Evolutionary conservation across 2,797 vertebrate species (phyloP).

Genomic region (Aeoliscus strigatus): DNA sequence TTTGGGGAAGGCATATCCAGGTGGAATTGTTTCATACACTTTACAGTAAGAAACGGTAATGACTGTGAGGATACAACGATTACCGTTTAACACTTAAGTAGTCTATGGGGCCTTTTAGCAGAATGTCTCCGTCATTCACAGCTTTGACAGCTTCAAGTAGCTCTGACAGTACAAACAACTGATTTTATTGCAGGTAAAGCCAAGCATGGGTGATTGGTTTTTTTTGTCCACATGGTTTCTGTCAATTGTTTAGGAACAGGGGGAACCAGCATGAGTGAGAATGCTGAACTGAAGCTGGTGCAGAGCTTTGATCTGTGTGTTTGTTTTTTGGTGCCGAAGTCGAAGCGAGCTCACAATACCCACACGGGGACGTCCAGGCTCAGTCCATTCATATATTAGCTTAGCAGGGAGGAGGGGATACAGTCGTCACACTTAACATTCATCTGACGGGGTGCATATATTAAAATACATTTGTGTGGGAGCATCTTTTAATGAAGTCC

Average conservation of each 20-base stretch:
- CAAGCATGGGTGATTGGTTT: too few relatives aligned
- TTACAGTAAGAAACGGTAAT: background rate
- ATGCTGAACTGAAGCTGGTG: constrained; percentile 31
- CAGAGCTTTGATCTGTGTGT: constrained; percentile 45
- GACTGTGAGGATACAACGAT: background rate
- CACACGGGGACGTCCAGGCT: constrained; percentile 45
- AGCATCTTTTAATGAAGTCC: constrained; percentile 41
- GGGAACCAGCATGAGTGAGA: constrained; percentile 23
- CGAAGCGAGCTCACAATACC: constrained; percentile 20
- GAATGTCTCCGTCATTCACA: too few relatives aligned
- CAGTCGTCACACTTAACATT: constrained; percentile 38
- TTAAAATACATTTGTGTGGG: constrained; percentile 47
- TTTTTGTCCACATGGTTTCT: constrained; percentile 3
- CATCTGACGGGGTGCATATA: constrained; percentile 45
- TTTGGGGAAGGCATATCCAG: too few relatives aligned
- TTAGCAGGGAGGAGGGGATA: constrained; percentile 20
- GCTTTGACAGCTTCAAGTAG: too few relatives aligned
- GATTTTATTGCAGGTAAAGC: too few relatives aligned
- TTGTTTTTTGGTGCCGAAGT: too few relatives aligned
- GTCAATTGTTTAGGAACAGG: too few relatives aligned
- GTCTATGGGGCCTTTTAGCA: too few relatives aligned
- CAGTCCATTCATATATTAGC: constrained; percentile 48
- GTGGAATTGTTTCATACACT: too few relatives aligned
- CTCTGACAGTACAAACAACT: too few relatives aligned
- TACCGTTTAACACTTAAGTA: too few relatives aligned